Conservation (phyloP, 2,888 invertebrate genomes). For the Alcis repandata region DNA sequence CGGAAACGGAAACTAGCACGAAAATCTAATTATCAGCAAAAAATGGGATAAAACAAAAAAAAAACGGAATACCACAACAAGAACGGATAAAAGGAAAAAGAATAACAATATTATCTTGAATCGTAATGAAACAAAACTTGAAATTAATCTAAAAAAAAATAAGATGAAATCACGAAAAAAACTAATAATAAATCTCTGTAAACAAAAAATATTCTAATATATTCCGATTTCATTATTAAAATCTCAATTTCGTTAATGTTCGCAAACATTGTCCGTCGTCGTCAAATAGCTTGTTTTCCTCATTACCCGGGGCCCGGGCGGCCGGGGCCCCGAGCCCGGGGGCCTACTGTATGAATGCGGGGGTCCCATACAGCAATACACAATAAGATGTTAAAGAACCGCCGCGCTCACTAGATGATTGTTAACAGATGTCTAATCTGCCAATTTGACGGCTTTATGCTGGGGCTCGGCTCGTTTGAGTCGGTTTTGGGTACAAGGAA, state of each 20-base stretch:
- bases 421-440: constrained; percentile 10
- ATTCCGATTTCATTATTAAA: constrained; percentile 22
- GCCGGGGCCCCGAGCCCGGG: not conserved
- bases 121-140: not conserved
- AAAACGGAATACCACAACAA: too few species aligned
- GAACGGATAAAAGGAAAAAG: too few species aligned
- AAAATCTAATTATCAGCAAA: too few species aligned
- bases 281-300: constrained; percentile 31
- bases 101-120: too few species aligned
- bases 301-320: constrained; percentile 10
- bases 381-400: constrained; percentile 14
- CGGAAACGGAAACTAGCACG: too few species aligned
- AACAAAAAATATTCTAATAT: not conserved
- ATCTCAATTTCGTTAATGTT: constrained; percentile 17
- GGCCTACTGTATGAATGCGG: not conserved
- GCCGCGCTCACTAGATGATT: not conserved
- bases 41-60: too few species aligned
- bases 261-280: constrained; percentile 19
- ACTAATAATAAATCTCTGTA: not conserved
- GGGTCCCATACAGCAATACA: not conserved
- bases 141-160: not conserved
- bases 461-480: not conserved
- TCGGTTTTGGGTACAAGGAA: not conserved
- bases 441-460: constrained; percentile 7
- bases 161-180: not conserved